These are phyloP conservation scores for Pongo abelii DNA, from an alignment of 2,113 vertebrate species.

Conservation along the genomic window DNA sequence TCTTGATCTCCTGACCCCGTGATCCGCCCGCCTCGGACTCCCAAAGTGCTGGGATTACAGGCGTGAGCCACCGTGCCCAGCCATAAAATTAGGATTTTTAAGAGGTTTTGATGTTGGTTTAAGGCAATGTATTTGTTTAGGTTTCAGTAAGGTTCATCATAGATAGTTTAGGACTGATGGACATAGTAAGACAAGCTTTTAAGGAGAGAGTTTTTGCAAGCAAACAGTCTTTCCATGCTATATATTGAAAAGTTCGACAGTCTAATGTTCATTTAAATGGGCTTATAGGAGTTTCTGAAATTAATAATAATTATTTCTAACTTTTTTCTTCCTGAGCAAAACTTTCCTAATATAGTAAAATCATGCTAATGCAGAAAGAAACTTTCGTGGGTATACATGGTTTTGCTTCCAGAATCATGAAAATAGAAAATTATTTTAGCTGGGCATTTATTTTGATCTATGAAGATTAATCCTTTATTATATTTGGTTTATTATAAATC, in stretches of 20 bases:
- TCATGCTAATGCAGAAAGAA: not conserved
- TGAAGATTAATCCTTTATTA: conserved; percentile 2
- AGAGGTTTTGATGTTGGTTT: not conserved
- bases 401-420: not conserved
- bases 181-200: not conserved
- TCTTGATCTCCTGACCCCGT: no score
- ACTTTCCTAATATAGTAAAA: not conserved
- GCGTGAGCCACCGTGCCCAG: no score
- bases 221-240: not conserved
- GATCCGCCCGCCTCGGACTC: no score
- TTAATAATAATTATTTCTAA: not conserved
- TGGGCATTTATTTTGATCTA: not conserved
- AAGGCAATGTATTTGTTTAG: not conserved
- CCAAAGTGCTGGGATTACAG: no score
- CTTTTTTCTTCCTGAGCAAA: not conserved
- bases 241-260: not conserved
- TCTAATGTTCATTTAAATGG: not conserved
- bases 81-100: not conserved
- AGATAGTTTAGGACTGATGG: not conserved
- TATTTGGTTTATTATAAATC: not conserved
- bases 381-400: not conserved
- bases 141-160: not conserved
- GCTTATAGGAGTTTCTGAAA: not conserved
- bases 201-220: not conserved
- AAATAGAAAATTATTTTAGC: not conserved